phyloP scores from a whole-genome alignment of 2,113 vertebrate genomes.

The Gadus chalcogrammus region DNA sequence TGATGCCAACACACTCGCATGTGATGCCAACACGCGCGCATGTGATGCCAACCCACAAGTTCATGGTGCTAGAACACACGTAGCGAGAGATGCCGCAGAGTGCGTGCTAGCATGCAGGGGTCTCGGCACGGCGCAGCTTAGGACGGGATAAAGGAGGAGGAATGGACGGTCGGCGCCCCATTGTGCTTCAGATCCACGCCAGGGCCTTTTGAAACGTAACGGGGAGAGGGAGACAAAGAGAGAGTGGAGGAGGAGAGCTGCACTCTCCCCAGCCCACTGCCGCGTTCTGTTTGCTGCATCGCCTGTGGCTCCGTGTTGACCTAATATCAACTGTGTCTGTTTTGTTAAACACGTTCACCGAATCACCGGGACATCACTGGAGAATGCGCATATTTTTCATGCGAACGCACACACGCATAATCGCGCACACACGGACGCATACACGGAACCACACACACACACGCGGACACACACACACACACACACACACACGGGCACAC shows the following conservation, averaged over 20 bases:
- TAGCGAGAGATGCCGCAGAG: no score
- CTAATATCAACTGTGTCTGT: constrained; percentile 70
- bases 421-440: neutral
- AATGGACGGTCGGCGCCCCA: constrained; percentile 55
- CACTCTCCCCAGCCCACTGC: constrained; percentile 62
- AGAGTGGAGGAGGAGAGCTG: constrained; percentile 50
- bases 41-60: no score
- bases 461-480: neutral
- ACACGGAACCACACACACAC: constrained; percentile 6
- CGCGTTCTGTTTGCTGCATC: constrained; percentile 64
- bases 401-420: constrained; percentile 29
- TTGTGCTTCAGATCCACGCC: constrained; percentile 67
- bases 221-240: constrained; percentile 60
- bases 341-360: constrained; percentile 66
- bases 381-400: constrained; percentile 50
- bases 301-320: constrained; percentile 65
- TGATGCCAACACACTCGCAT: no score
- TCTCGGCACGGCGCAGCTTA: constrained; percentile 49
- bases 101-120: no score
- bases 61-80: no score
- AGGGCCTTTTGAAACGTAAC: constrained; percentile 66
- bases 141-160: constrained; percentile 70
- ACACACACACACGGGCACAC: neutral
- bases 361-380: constrained; percentile 63
- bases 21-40: no score